Evolutionary conservation across 2,113 vertebrate species (phyloP), one percentile per base, ranked within the genome.

Genomic region (Artemisiospiza belli): DNA sequence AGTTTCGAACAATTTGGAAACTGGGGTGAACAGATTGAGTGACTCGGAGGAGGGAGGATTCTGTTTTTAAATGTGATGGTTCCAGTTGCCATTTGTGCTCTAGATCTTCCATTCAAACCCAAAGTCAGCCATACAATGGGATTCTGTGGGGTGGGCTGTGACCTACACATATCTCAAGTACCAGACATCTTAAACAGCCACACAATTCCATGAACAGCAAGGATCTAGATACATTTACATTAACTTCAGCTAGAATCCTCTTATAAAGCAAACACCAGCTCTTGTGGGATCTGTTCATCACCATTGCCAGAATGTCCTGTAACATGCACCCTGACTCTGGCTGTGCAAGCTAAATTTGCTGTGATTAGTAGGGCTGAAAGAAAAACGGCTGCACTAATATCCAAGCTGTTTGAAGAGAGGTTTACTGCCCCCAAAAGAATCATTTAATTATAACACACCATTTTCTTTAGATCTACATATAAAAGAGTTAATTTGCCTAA

Each of bases 401-500:
- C 89, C 96, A 96, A 95, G 96, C 96, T 96, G 92, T 97, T 97
- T 97, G 97, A 96, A 93, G 93, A 89, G 92, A 96, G 89, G 95
- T 95, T 97, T 97, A 97, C 90, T 95, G 92, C 89, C 92, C 97
- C 94, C 94, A 25, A 85, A 96, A 97, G 96, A 96, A 97, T 94
- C 12, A 89, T 95, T 97, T 95, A 96, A 97, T 96, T 97, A 95
- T 95, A 97, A 95, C 94, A 97, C 88, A 93, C 93, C 96, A 94
- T 96, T 97, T 97, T 97, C 94, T 97, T 95, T 94, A 95, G 93
- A 92, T 95, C 96, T 96, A 95, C 96, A 92, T 96, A 95, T 97
- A 97, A 95, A 97, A 96, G 94, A 97, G 96, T 97, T 96, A 96
- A 96, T 97, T 97, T 97, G 95, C 94, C 88, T 97, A 96, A 96